Evolutionary conservation across 35 echinoderm and acorn worm species (phyloP), one percentile per base, ranked within the genome.

Genomic region (Apostichopus californicus): DNA sequence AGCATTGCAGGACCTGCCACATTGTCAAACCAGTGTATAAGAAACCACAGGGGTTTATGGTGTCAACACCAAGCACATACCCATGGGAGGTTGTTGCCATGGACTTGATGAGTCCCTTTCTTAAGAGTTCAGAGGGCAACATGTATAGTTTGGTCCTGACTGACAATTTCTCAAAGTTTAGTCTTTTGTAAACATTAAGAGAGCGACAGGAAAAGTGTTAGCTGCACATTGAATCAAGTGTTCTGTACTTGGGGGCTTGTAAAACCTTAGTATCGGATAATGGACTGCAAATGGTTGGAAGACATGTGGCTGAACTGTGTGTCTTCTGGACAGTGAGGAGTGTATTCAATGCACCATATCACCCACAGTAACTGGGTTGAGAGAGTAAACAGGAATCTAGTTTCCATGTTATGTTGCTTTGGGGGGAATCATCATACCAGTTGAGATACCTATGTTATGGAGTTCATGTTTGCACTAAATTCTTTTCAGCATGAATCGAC

Each of bases 51-150:
- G 88, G 88, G 15, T 78, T 21, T 18, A 90, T 90, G 88, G 10
- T 15, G 18, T 90, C 88, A 3, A 90, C 88, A 15, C 0, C 46
- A 12, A 78, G 88, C 25, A 6, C 15, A 10, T 25, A 55, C 34
- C 88, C 70, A 78, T 90, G 88, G 88, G 70, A 90, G 34, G 20
- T 90, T 53, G 3, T 90, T 14, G 88, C 88, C 25, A 55, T 90
- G 88, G 88, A 90, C 54, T 25, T 90, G 5, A 24, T 90, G 10
- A 72, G 88, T 18, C 66, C 88, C 24, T 90, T 90, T 77, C 25
- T 28, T 77, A 8, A 90, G 15, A 90, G 88, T 78, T 6, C 5
- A 3, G 46, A 75, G 6, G 87, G 87, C 15, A 90, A 90, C 55
- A 2, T 90, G n/a, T 73, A 90, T 46, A 53, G 77, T 17, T 23